phyloP scores from a whole-genome alignment of 2,888 invertebrate genomes.

The Hypomecis punctinalis region DNA sequence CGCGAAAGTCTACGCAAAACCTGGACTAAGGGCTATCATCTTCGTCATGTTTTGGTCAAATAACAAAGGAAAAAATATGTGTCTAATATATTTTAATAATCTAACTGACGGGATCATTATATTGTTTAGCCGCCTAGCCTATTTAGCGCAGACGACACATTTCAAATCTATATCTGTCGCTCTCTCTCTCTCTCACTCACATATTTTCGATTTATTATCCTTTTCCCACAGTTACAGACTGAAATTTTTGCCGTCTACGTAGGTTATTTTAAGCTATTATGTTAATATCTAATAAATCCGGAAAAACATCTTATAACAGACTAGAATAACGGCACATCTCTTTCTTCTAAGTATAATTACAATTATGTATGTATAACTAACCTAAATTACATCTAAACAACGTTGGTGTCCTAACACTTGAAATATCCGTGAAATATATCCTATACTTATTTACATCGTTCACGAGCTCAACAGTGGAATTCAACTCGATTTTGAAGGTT shows the following conservation, averaged over 20 bases:
- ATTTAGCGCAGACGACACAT: slow-evolving; percentile 2
- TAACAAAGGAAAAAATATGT: too few species aligned
- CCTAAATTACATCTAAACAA: slow-evolving; percentile 13
- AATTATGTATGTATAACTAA: slow-evolving; percentile 4
- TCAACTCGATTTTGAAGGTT: background rate
- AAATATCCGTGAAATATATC: slow-evolving; percentile 25
- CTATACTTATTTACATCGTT: slow-evolving; percentile 28
- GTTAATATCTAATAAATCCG: slow-evolving; percentile 20
- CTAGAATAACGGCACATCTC: slow-evolving; percentile 56
- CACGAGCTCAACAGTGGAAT: slow-evolving; percentile 5
- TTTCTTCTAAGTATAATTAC: slow-evolving; percentile 28
- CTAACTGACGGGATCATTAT: too few species aligned
- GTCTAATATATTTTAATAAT: too few species aligned
- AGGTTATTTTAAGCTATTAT: background rate
- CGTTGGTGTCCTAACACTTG: slow-evolving; percentile 22
- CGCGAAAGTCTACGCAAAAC: too few species aligned
- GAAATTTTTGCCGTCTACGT: background rate
- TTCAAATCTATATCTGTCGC: background rate
- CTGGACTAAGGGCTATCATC: too few species aligned
- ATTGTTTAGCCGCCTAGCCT: too few species aligned
- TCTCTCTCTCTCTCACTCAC: background rate
- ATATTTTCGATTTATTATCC: background rate
- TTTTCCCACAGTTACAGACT: background rate
- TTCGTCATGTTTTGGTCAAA: too few species aligned
- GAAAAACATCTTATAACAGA: slow-evolving; percentile 42